Base-by-base conservation (phyloP, 1,140 invertebrate species). In the Saccostrea echinata region DNA sequence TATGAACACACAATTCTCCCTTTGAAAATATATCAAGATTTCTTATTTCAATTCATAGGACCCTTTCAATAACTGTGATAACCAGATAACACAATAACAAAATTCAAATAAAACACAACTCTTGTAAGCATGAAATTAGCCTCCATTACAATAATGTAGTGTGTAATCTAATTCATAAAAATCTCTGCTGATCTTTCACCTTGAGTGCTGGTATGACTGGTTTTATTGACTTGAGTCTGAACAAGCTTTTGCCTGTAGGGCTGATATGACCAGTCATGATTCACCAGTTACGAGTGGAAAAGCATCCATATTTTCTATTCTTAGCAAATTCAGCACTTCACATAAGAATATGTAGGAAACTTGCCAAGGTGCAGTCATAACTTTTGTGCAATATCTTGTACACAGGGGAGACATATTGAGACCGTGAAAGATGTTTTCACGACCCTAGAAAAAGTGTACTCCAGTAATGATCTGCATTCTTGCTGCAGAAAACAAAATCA, bases 81-180 rank as follows among this genome's bases (percentile, higher is more conserved):
- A 30, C 30, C 27, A 76, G 68, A 76, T 76, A 76, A 76, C 68
- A 76, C 13, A 33, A 33, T 64, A 21, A 64, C 57, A 64, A 64
- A 21, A 16, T 76, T 33, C 68, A 76, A 76, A 27, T 30, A 30
- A 76, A 76, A 76, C 27, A 76, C 30, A 30, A 76, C 27, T 30
- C 68, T 76, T 76, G 68, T 30, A 76, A 76, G 68, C 68, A 76
- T 76, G 68, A 76, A 76, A 76, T 76, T 76, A 76, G 27, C 68
- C 43, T 33, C 27, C 68, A 76, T 76, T 76, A 76, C 68, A 76
- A 33, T 76, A 30, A 76, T 76, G 27, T 30, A 12, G 24, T 76
- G 12, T 76, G 68, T 76, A 76, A 76, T 76, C 68, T 76, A 76
- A 30, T 76, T 30, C 68, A 76, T 27, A 76, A 76, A 76, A 76